Conservation (phyloP, 2,113 vertebrate genomes). For the Silurus glanis region DNA sequence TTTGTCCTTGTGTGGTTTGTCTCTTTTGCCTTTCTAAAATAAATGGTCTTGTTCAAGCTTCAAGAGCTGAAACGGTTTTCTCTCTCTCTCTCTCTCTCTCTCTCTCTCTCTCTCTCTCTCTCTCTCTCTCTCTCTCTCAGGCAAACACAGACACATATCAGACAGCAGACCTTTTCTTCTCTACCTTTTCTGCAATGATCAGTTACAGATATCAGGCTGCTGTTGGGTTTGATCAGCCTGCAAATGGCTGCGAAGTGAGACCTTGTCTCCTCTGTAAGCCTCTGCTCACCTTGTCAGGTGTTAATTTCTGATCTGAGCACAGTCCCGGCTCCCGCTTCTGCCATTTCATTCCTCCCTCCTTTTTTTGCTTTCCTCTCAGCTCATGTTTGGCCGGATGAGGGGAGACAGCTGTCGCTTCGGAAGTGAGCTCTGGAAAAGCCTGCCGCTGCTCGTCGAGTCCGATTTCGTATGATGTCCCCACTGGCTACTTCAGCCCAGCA, state of each 20-base stretch:
- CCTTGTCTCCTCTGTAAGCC: slow-evolving; percentile 2
- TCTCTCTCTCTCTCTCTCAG: neutral
- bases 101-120: neutral
- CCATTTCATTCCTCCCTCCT: slow-evolving; percentile 13
- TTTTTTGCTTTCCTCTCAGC: neutral
- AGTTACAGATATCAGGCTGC: slow-evolving; percentile 3
- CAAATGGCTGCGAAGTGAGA: slow-evolving; percentile 9
- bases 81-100: neutral
- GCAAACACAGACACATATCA: neutral
- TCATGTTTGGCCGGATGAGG: slow-evolving; percentile 8
- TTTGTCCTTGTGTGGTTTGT: too few relatives aligned
- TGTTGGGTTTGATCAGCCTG: slow-evolving; percentile 15
- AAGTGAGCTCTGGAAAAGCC: slow-evolving; percentile 31
- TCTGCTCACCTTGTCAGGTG: slow-evolving; percentile 28
- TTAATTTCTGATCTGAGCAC: slow-evolving; percentile 27
- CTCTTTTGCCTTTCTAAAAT: too few relatives aligned
- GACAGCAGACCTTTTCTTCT: slow-evolving; percentile 17
- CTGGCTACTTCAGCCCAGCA: slow-evolving; percentile 12
- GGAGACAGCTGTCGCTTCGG: slow-evolving; percentile 44
- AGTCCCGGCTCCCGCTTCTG: neutral
- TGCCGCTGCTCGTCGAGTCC: slow-evolving; percentile 33
- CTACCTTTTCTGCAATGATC: slow-evolving; percentile 26
- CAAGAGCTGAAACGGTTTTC: neutral
- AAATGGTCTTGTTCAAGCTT: neutral
- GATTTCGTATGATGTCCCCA: slow-evolving; percentile 25